A percentile compares a stretch with the other conserved stretches of the same genome.
Evolutionary conservation across 2,888 invertebrate genomes (phyloP).

Genomic region (Himalopsyche japonica): DNA sequence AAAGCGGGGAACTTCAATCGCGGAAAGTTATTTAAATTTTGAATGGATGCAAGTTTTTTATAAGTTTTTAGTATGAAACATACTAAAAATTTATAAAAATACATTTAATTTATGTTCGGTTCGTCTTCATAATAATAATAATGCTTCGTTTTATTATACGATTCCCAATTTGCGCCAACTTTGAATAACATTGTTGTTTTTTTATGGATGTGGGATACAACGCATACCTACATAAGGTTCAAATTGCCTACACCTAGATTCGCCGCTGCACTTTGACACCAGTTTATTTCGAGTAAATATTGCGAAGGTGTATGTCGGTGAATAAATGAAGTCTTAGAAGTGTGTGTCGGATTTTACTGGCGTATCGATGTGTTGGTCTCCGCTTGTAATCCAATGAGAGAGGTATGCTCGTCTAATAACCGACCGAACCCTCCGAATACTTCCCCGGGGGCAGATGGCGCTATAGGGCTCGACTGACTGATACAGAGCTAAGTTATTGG

Average conservation of each 20-base stretch:
- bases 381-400: conserved; percentile 32
- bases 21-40: no score
- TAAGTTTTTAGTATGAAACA: no score
- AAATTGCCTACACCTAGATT: not conserved
- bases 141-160: no score
- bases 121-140: no score
- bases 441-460: conserved; percentile 39
- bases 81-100: no score
- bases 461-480: conserved; percentile 25
- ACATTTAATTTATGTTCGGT: no score
- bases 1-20: no score
- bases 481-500: not conserved
- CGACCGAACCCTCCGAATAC: conserved; percentile 31
- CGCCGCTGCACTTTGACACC: not conserved
- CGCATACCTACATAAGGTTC: not conserved
- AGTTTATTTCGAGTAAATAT: not conserved
- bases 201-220: no score
- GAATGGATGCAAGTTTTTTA: no score
- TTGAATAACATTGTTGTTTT: no score
- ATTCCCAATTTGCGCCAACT: no score
- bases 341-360: not conserved
- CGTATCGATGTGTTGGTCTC: conserved; percentile 13
- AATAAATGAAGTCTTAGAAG: not conserved
- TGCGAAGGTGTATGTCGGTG: conserved; percentile 3
- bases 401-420: conserved; percentile 36